Base-by-base conservation (phyloP, 2,888 invertebrate genomes). In the Diarsia brunnea region DNA sequence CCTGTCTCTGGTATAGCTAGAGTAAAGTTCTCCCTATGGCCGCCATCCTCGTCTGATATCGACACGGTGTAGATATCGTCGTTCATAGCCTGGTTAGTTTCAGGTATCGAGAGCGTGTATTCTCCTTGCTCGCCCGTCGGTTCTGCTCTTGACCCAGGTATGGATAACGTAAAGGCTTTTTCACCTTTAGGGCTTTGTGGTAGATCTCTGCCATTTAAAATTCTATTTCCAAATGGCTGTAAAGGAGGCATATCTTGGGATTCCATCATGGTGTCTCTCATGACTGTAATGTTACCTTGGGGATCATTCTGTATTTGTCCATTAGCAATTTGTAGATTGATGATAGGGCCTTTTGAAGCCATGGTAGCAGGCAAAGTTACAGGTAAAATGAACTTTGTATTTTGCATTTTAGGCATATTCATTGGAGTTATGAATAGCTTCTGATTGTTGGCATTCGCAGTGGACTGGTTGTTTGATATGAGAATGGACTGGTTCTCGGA, bases 271-370 rank as follows among this genome's bases (percentile, higher is more conserved):
- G 94, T 90, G 81, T 97, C 97, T 86, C 97, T 94, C 96, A 97
- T 97, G 72, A 97, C 97, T 73, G 97, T 97, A 65, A 97, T 97
- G 66, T 97, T 97, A 24, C 97, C 97, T 89, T 97, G 97, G 45
- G 95, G 96, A 87, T 97, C 97, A 87, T 97, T 96, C 87, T 97
- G 97, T 78, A 97, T 95, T 90, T 97, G 97, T 7, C 97, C 97
- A 92, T 97, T 98, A 38, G 97, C 97, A 89, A 98, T 97, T 95
- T 98, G 98, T 78, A 98, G 95, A 92, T 98, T 98, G 78, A 97
- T 97, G 86, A 97, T 97, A 67, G 97, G 97, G 14, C 97, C 97
- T 89, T 97, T 97, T 19, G 96, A 96, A 16, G 97, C 95, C 95
- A 97, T 97, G 1, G 97, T 97, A 4, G 97, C 96, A 21, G 97